Conservation (phyloP, 2,113 vertebrate species). For the Phoenicopterus ruber region DNA sequence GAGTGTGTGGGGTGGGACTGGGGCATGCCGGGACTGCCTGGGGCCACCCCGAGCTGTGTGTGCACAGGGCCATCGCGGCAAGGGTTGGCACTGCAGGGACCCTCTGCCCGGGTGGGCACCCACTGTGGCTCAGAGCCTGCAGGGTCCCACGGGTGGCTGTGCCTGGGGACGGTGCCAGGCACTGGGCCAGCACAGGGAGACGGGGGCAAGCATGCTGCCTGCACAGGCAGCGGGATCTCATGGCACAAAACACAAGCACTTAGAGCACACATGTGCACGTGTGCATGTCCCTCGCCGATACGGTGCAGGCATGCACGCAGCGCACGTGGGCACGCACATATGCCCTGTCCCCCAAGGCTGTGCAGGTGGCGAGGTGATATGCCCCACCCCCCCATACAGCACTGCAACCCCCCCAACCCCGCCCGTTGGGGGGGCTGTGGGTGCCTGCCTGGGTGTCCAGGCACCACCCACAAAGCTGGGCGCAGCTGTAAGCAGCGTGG, state of each 20-base stretch:
- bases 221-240: background rate
- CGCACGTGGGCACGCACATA: background rate
- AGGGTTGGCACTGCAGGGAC: background rate
- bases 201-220: background rate
- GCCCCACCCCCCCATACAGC: background rate
- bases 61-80: background rate
- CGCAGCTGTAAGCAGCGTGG: background rate
- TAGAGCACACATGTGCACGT: background rate
- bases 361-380: background rate
- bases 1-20: background rate
- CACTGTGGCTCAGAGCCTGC: background rate
- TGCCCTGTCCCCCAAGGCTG: rapidly evolving
- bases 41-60: background rate
- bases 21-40: background rate
- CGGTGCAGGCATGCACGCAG: background rate
- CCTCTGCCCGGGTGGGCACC: background rate
- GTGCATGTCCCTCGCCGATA: background rate
- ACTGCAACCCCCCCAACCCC: background rate
- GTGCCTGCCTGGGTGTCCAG: background rate
- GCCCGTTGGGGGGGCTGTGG: background rate
- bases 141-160: background rate
- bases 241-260: slow-evolving; percentile 29
- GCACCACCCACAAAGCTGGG: background rate
- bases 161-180: background rate
- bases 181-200: background rate